Conservation (phyloP, 2,797 vertebrate genomes). For the Columba guinea region DNA sequence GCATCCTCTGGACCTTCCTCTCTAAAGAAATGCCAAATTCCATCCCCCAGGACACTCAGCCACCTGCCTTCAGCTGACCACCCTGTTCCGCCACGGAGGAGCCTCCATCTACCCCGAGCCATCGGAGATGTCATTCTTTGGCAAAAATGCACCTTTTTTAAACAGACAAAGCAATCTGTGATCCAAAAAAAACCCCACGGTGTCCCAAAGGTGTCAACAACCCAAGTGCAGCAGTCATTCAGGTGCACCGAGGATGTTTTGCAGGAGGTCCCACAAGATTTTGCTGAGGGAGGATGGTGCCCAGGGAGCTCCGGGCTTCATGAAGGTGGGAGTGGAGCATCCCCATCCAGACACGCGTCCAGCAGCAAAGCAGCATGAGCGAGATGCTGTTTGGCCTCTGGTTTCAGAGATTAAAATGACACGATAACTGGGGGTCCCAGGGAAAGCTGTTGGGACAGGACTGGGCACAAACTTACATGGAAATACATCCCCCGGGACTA, state of each 20-base stretch:
- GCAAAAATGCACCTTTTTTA: background rate
- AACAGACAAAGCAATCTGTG: background rate
- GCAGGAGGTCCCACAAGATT: background rate
- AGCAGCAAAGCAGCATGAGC: background rate
- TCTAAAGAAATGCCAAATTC: background rate
- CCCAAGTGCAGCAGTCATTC: accelerated
- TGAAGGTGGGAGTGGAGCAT: background rate
- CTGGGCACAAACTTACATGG: background rate
- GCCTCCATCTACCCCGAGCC: background rate
- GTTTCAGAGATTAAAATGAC: background rate
- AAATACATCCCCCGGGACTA: background rate
- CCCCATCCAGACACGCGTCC: background rate
- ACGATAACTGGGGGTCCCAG: background rate
- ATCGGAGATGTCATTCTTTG: background rate
- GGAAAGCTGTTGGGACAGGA: background rate
- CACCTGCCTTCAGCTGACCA: background rate
- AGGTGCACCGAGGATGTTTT: background rate
- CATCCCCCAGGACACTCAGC: background rate
- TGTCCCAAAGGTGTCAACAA: background rate
- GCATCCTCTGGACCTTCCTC: background rate
- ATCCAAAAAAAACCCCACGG: background rate
- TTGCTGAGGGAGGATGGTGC: background rate
- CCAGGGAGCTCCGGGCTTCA: background rate
- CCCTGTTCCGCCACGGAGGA: background rate
- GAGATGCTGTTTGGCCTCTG: background rate